A percentile compares a stretch with the other conserved stretches of the same genome.
These are phyloP conservation scores for Pimephales promelas DNA, from an alignment of 2,113 vertebrate species.

Conservation along the genomic window DNA sequence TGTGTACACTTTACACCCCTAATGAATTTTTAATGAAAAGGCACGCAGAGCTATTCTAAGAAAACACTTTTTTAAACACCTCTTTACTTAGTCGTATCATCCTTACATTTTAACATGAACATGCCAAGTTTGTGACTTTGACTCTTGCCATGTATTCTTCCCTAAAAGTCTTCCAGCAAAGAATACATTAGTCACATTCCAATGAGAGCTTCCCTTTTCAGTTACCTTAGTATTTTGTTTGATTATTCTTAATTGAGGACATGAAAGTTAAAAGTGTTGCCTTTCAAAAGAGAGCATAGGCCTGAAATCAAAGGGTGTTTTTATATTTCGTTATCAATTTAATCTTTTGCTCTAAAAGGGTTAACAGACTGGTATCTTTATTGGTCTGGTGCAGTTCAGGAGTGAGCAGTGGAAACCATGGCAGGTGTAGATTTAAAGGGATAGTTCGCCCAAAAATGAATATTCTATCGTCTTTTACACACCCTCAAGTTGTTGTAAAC, in stretches of 20 bases:
- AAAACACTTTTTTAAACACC: neutral
- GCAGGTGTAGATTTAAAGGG: too few species aligned
- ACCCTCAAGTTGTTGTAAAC: too few species aligned
- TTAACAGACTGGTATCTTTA: neutral
- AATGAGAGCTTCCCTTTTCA: neutral
- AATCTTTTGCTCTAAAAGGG: neutral
- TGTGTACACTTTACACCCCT: neutral
- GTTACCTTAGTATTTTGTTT: neutral
- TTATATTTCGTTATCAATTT: neutral
- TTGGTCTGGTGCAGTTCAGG: neutral
- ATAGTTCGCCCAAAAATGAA: too few species aligned
- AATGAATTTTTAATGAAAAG: neutral
- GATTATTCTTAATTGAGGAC: neutral
- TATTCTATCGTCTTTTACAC: too few species aligned
- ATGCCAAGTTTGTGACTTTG: neutral
- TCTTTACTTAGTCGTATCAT: neutral
- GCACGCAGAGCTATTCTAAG: neutral
- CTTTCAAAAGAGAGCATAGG: neutral
- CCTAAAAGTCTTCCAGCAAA: neutral
- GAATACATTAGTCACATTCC: neutral
- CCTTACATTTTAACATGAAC: neutral
- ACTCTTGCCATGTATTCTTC: neutral
- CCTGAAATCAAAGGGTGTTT: neutral
- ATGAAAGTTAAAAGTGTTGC: neutral
- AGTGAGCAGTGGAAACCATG: neutral